Evolutionary conservation across 2,888 invertebrate genomes (phyloP), one percentile per base, ranked within the genome.

Genomic region (Tenthredo livida): DNA sequence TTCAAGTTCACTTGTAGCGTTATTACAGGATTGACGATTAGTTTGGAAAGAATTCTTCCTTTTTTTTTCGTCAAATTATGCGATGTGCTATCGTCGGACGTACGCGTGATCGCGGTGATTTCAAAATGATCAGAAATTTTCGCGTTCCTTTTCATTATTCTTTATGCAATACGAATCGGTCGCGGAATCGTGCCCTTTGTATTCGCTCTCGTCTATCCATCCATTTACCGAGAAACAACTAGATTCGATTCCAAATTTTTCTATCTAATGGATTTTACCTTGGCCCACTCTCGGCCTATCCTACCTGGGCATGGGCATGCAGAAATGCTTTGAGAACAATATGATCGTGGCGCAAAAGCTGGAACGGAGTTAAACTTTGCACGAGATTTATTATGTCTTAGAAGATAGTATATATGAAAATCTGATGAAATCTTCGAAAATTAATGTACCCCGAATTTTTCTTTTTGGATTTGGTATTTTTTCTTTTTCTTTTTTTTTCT

Each of bases 231-330:
- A 61, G 25, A 29, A 21, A 25, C 61, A 29, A 77, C 50, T 17
- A 33, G 15, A n/a, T 54, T 77, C 77, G 77, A 77, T 77, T 54
- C 77, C 77, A n/a, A 77, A 77, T 77, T 77, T 37, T 77, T 40
- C n/a, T 29, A 77, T 54, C 77, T 77, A 77, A 77, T 77, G 77
- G 77, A 77, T 77, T 40, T 77, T 33, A 33, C 77, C 77, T 77
- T 77, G 77, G 77, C 77, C 77, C 33, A 77, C 77, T 77, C 50
- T n/a, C 4, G 10, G 43, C 21, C 40, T n/a, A 40, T 73, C 29
- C 67, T 67, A 37, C 37, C 37, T 37, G 37, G 67, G 21, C 43
- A n/a, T 37, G 37, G 67, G 21, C 43, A n/a, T 21, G 73, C 21
- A 73, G 25, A 73, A 73, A 73, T 43, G 21, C 73, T 21, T 17